Conservation (phyloP, 2,888 invertebrate species). For the Aporophyla lueneburgensis region DNA sequence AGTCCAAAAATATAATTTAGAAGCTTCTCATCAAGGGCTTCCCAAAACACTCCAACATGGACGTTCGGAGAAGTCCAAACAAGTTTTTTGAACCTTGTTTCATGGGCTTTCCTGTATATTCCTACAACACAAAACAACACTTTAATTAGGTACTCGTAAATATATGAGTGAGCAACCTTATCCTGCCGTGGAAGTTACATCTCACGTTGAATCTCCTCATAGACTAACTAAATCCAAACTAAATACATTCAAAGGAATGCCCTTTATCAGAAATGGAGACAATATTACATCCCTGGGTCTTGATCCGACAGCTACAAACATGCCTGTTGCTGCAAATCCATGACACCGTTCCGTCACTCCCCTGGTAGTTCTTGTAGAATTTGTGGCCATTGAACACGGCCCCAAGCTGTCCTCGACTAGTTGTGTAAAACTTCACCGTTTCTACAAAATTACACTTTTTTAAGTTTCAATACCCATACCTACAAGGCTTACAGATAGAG, state of each 20-base stretch:
- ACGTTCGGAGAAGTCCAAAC: not conserved
- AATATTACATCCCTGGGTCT: constrained; percentile 36
- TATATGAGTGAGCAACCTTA: not conserved
- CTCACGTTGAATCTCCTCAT: constrained; percentile 20
- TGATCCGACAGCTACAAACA: constrained; percentile 60
- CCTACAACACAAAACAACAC: too few species aligned
- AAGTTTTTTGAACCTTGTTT: not conserved
- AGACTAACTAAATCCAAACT: constrained; percentile 29
- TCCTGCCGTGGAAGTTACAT: constrained; percentile 11
- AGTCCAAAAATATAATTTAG: rapidly evolving
- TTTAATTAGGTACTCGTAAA: too few species aligned
- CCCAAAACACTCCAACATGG: too few species aligned
- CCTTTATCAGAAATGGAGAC: constrained; percentile 38
- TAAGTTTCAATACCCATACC: not conserved
- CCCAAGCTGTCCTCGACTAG: constrained; percentile 63
- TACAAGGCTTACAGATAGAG: not conserved
- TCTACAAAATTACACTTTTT: constrained; percentile 10
- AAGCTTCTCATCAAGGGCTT: not conserved
- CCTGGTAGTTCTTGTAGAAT: constrained; percentile 70
- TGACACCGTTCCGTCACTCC: constrained; percentile 57
- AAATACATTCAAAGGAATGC: constrained; percentile 51
- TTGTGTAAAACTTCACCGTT: constrained; percentile 56
- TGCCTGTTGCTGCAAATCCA: constrained; percentile 65
- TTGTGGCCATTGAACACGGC: constrained; percentile 60
- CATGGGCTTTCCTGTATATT: not conserved